Conservation (phyloP, 1,140 invertebrate species). For the Bombus polaris region DNA sequence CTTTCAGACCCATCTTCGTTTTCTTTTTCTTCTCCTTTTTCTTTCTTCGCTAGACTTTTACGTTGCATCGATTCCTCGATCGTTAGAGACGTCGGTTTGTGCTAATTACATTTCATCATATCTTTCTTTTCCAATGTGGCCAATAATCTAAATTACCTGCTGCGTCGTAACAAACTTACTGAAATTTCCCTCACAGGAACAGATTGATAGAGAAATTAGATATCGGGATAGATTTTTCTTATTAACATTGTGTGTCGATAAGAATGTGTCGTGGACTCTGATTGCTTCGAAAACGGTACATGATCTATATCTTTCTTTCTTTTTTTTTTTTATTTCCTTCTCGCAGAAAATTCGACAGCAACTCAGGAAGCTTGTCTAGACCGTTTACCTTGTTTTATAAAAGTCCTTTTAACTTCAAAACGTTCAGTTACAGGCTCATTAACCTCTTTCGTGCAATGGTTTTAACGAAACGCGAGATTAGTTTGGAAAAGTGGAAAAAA, state of each 20-base stretch:
- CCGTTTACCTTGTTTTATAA: background rate
- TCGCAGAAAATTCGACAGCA: background rate
- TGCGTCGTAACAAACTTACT: too few relatives aligned
- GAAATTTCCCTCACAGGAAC: too few relatives aligned
- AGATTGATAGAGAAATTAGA: background rate
- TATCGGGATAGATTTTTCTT: too few relatives aligned
- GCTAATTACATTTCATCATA: background rate
- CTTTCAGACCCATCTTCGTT: background rate
- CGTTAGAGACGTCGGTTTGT: too few relatives aligned
- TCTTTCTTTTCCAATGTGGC: background rate
- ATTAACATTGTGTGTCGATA: too few relatives aligned
- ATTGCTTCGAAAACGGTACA: background rate
- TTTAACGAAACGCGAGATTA: constrained; percentile 29
- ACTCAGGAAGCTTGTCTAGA: background rate
- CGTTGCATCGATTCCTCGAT: background rate
- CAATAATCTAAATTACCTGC: too few relatives aligned
- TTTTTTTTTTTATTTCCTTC: background rate
- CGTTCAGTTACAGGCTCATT: constrained; percentile 5
- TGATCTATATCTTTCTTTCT: background rate
- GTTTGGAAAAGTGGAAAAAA: background rate
- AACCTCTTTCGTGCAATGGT: background rate
- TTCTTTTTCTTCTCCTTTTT: background rate
- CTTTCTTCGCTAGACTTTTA: too few relatives aligned
- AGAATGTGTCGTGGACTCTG: background rate
- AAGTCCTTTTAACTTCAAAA: background rate